Evolutionary conservation across 2,797 vertebrate genomes (phyloP).

Genomic region (Myoxocephalus aenaeus): DNA sequence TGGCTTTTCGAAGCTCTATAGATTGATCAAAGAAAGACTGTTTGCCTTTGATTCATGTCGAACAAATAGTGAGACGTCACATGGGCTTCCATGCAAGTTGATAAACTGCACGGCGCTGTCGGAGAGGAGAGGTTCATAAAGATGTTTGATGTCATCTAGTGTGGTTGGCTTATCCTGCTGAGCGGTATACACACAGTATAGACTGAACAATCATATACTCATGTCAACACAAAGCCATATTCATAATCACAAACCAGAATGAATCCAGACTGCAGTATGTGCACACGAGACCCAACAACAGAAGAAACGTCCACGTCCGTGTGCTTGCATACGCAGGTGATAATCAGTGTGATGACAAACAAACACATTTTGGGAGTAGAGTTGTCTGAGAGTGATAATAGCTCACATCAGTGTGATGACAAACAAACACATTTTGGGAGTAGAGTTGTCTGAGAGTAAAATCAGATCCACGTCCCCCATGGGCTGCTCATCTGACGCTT

Average conservation of each 20-base stretch:
- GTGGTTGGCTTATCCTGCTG: neutral
- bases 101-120: neutral
- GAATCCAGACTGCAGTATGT: neutral
- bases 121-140: conserved; percentile 17
- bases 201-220: neutral
- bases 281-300: neutral
- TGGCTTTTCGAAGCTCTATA: conserved; percentile 3
- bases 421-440: neutral
- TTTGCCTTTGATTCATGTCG: conserved; percentile 17
- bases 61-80: conserved; percentile 16
- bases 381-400: neutral
- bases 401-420: neutral
- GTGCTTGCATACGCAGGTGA: neutral
- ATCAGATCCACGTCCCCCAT: neutral
- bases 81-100: conserved; percentile 7
- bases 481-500: conserved; percentile 10
- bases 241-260: neutral
- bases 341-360: neutral
- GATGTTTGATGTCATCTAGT: conserved; percentile 12
- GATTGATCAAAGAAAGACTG: conserved; percentile 34
- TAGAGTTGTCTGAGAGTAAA: neutral
- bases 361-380: neutral
- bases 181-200: neutral
- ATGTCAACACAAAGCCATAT: neutral
- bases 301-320: neutral